A percentile compares a stretch with the other conserved stretches of the same genome.
phyloP scores from a whole-genome alignment of 2,113 vertebrate genomes.

The Corythaeola cristata region DNA sequence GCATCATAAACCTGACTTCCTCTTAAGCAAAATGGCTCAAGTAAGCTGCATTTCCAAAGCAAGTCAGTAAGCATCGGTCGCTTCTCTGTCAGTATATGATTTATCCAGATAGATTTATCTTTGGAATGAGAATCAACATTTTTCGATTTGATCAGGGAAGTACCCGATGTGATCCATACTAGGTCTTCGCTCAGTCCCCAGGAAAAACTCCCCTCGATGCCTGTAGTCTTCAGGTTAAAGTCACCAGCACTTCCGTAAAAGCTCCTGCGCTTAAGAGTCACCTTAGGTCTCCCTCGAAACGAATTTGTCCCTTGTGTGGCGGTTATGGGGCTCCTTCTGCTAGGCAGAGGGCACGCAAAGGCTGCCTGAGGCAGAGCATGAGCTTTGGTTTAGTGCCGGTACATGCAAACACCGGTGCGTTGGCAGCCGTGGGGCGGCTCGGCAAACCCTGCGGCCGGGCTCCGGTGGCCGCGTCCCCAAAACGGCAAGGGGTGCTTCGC shows the following conservation, averaged over 20 bases:
- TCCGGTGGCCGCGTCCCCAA: neutral
- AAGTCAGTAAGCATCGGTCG: neutral
- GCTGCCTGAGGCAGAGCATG: neutral
- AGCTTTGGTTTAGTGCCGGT: neutral
- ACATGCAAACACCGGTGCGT: too few species aligned
- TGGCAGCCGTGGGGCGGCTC: neutral
- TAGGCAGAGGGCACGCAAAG: neutral
- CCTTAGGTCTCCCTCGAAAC: neutral
- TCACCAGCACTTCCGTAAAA: neutral
- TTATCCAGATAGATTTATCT: neutral
- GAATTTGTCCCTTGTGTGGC: neutral
- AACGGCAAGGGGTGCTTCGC: too few species aligned
- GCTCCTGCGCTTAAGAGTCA: neutral
- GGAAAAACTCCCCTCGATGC: neutral
- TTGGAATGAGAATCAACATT: neutral
- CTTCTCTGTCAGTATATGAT: neutral
- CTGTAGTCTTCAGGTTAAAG: neutral
- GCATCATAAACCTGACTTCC: neutral
- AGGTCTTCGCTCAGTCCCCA: neutral
- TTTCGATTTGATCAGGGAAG: neutral
- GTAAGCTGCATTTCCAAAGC: neutral
- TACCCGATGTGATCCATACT: neutral
- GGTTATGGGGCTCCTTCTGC: neutral
- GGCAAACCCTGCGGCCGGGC: neutral
- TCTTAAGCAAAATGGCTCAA: neutral